Conservation (phyloP, 2,888 invertebrate species). For the Trichogramma dendrolimi region DNA sequence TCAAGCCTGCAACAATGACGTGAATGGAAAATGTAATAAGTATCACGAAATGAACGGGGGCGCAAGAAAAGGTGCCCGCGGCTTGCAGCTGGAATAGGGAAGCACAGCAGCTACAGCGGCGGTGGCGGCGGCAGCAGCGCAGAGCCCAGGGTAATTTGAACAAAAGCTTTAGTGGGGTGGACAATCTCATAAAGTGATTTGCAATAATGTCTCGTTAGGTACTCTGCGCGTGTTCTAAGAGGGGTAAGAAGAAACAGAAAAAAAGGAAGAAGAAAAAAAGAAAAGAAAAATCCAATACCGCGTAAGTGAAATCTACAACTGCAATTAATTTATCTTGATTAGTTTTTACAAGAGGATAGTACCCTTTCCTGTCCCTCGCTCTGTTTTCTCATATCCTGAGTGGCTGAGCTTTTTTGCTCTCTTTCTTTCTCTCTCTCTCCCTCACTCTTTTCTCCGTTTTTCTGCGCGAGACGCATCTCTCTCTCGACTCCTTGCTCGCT, state of each 20-base stretch:
- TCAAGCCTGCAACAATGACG: too few species aligned
- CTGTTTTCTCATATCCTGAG: neutral
- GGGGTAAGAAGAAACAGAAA: constrained; percentile 10
- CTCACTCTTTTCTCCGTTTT: constrained; percentile 17
- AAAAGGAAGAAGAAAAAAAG: too few species aligned
- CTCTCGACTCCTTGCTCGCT: constrained; percentile 15
- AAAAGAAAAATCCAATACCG: constrained; percentile 31
- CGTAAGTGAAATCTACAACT: constrained; percentile 42
- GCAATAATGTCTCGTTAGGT: constrained; percentile 42
- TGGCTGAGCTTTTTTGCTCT: neutral
- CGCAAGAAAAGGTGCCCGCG: too few species aligned
- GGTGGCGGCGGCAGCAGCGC: neutral
- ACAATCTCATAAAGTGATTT: constrained; percentile 44
- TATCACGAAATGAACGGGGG: too few species aligned
- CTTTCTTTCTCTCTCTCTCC: constrained; percentile 11
- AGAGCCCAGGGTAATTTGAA: constrained; percentile 19
- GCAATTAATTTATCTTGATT: constrained; percentile 50
- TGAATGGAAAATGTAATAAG: too few species aligned
- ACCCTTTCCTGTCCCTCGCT: constrained; percentile 4
- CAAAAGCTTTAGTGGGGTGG: constrained; percentile 21
- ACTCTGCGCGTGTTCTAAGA: constrained; percentile 32
- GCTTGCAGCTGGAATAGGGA: too few species aligned
- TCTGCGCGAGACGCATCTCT: constrained; percentile 17
- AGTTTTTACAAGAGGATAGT: constrained; percentile 42
- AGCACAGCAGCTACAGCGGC: too few species aligned